Evolutionary conservation across 2,113 vertebrate species (phyloP).

Genomic region (Orcinus orca): DNA sequence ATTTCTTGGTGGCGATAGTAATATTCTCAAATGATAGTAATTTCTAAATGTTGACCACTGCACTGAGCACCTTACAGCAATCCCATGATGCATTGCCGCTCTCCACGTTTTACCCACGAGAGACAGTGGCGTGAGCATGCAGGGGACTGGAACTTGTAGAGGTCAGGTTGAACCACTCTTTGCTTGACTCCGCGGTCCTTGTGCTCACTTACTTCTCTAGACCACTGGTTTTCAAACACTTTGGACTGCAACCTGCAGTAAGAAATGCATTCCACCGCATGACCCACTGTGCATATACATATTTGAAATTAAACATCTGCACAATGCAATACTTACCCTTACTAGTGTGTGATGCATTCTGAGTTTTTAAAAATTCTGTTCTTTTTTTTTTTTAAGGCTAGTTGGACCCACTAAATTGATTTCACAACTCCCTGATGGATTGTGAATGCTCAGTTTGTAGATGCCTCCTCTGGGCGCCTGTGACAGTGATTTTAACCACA

Average conservation of each 20-base stretch:
- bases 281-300: background rate
- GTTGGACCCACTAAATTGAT: background rate
- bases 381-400: background rate
- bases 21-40: background rate
- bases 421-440: background rate
- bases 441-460: background rate
- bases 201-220: background rate
- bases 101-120: background rate
- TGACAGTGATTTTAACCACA: background rate
- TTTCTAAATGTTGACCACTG: background rate
- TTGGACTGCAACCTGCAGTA: background rate
- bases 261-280: background rate
- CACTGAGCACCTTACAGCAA: background rate
- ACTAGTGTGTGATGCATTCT: background rate
- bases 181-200: background rate
- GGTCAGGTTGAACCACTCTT: background rate
- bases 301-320: background rate
- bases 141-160: background rate
- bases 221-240: background rate
- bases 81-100: background rate
- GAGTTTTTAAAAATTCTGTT: background rate
- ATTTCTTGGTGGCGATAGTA: background rate
- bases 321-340: background rate
- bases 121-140: too few species aligned
- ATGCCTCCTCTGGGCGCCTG: background rate